A percentile compares a stretch with the other conserved stretches of the same genome.
These are phyloP conservation scores for Tetranychus cinnabarinus DNA, from an alignment of 1,140 invertebrate genomes.

Conservation along the genomic window DNA sequence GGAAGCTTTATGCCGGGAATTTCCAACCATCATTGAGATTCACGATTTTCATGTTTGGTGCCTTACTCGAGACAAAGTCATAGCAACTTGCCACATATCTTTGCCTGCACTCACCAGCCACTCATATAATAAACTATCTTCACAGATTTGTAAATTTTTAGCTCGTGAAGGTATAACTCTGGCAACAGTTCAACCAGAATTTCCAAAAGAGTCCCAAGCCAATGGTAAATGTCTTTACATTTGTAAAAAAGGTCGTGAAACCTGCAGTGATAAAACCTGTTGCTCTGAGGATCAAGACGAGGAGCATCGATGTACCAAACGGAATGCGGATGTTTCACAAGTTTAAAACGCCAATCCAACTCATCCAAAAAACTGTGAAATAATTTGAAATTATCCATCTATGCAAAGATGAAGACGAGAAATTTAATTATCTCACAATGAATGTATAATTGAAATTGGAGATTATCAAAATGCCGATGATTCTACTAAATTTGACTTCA, in stretches of 20 bases:
- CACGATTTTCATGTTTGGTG: slow-evolving; percentile 91
- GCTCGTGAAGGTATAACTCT: slow-evolving; percentile 68
- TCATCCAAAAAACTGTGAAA: too few species aligned
- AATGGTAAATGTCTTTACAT: neutral
- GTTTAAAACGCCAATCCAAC: too few species aligned
- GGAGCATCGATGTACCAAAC: too few species aligned
- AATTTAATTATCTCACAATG: too few species aligned
- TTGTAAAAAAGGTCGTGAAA: neutral
- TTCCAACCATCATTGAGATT: slow-evolving; percentile 62
- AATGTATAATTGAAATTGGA: too few species aligned
- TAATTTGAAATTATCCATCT: too few species aligned
- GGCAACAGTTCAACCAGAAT: slow-evolving; percentile 81
- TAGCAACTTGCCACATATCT: slow-evolving; percentile 75
- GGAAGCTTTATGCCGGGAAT: slow-evolving; percentile 24
- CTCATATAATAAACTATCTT: slow-evolving; percentile 48
- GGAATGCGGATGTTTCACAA: too few species aligned
- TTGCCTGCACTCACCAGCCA: slow-evolving; percentile 35
- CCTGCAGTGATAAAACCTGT: neutral
- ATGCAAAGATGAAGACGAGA: too few species aligned
- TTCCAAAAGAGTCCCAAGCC: slow-evolving; percentile 17
- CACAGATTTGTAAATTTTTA: slow-evolving; percentile 34
- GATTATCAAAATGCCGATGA: too few species aligned
- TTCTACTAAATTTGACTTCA: too few species aligned
- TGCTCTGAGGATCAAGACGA: neutral
- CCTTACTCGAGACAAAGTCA: slow-evolving; percentile 67